Conservation (phyloP, 1,140 invertebrate genomes). For the Penaeus indicus region DNA sequence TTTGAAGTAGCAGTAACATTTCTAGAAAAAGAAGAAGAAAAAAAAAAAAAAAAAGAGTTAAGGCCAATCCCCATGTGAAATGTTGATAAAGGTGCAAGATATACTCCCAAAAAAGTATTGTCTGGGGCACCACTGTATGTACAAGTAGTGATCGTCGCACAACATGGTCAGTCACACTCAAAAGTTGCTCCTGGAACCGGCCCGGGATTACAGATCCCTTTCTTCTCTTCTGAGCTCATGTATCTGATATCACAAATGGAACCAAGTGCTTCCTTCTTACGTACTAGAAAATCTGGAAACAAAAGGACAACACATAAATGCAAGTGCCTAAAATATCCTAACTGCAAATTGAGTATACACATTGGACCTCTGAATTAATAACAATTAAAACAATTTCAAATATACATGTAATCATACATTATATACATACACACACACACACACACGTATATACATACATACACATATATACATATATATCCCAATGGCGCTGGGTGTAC, state of each 20-base stretch:
- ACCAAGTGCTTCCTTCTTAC: slow-evolving; percentile 54
- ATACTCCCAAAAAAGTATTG: not conserved
- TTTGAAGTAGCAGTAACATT: too few relatives aligned
- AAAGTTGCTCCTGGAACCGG: slow-evolving; percentile 31
- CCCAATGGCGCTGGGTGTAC: too few relatives aligned
- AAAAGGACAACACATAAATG: not conserved
- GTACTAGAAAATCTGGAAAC: slow-evolving; percentile 46
- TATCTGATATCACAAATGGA: slow-evolving; percentile 59
- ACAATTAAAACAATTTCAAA: not conserved
- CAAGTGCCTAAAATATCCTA: not conserved
- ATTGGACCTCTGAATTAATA: too few relatives aligned
- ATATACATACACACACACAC: too few relatives aligned
- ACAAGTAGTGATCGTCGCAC: too few relatives aligned
- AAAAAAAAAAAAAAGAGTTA: not conserved
- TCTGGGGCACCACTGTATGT: not conserved
- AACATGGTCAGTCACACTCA: not conserved
- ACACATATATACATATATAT: too few relatives aligned
- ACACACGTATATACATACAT: too few relatives aligned
- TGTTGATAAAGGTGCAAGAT: slow-evolving; percentile 1
- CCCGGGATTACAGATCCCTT: slow-evolving; percentile 23
- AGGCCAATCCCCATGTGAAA: slow-evolving; percentile 16
- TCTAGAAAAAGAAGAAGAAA: not conserved
- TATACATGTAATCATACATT: too few relatives aligned
- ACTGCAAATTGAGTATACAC: too few relatives aligned
- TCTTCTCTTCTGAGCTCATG: slow-evolving; percentile 21